These are phyloP conservation scores for Pimpla rufipes DNA, from an alignment of 2,888 invertebrate genomes.

Conservation along the genomic window DNA sequence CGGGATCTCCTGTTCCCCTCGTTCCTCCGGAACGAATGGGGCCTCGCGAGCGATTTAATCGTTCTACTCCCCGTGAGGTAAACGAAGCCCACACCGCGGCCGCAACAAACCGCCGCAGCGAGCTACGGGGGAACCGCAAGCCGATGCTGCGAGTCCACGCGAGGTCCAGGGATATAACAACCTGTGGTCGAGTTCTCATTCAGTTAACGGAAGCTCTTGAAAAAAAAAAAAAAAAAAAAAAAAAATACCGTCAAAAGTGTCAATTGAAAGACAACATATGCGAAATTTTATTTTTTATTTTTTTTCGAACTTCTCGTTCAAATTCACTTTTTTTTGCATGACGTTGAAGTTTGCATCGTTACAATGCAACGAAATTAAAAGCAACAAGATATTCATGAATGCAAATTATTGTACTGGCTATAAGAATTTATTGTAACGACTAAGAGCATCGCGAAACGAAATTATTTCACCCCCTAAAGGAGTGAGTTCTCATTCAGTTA, in stretches of 20 bases:
- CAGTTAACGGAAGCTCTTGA: not conserved
- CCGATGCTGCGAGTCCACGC: conserved; percentile 6
- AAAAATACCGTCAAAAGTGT: not conserved
- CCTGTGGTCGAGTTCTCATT: conserved; percentile 36
- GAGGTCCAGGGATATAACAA: conserved; percentile 55
- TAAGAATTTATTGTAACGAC: no score
- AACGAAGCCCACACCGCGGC: conserved; percentile 57
- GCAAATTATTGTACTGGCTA: no score
- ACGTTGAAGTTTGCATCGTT: no score
- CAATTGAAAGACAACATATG: not conserved
- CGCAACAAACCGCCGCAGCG: conserved; percentile 42
- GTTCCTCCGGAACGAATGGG: conserved; percentile 67
- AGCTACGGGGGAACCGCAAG: conserved; percentile 30
- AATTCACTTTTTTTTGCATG: no score
- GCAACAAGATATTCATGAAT: no score
- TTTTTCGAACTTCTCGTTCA: not conserved
- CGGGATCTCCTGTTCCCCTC: conserved; percentile 58
- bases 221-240: no score
- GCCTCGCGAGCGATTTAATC: conserved; percentile 69
- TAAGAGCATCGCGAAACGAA: no score
- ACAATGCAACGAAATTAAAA: no score
- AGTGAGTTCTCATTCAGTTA: no score
- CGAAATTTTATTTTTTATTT: not conserved
- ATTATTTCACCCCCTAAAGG: no score
- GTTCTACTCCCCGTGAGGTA: conserved; percentile 68